Conservation (phyloP, 1,140 invertebrate genomes). For the Probaryconus sp. region DNA sequence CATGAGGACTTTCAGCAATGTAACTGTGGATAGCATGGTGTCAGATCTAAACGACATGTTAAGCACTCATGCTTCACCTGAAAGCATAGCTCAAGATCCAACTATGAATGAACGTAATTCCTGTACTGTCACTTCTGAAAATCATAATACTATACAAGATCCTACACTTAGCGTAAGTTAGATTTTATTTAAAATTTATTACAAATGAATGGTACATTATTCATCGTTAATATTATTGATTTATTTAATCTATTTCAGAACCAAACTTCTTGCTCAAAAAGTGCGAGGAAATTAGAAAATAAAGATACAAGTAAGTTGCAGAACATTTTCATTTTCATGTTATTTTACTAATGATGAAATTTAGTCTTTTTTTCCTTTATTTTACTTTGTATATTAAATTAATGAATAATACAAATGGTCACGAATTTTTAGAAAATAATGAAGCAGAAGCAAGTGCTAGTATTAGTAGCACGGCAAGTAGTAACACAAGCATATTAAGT, state of each 20-base stretch:
- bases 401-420: too few relatives aligned
- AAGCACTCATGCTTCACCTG: conserved; percentile 74
- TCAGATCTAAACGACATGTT: conserved; percentile 75
- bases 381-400: too few relatives aligned
- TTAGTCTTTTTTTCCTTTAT: too few relatives aligned
- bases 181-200: background rate
- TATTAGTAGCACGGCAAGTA: conserved; percentile 60
- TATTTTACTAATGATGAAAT: background rate
- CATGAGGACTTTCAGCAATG: conserved; percentile 79
- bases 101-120: conserved; percentile 53
- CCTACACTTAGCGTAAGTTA: conserved; percentile 35
- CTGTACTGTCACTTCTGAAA: conserved; percentile 13
- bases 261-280: conserved; percentile 42
- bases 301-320: conserved; percentile 53
- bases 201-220: background rate
- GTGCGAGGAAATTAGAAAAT: conserved; percentile 41
- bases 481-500: conserved; percentile 64
- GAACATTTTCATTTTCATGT: too few relatives aligned
- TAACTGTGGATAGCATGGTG: conserved; percentile 75
- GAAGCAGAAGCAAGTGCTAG: conserved; percentile 64
- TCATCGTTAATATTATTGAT: background rate
- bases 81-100: conserved; percentile 67
- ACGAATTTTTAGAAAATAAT: conserved; percentile 49
- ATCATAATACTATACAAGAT: conserved; percentile 39
- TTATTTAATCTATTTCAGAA: conserved; percentile 28